Evolutionary conservation across 2,888 invertebrate species (phyloP).

Genomic region (Amiota communis): DNA sequence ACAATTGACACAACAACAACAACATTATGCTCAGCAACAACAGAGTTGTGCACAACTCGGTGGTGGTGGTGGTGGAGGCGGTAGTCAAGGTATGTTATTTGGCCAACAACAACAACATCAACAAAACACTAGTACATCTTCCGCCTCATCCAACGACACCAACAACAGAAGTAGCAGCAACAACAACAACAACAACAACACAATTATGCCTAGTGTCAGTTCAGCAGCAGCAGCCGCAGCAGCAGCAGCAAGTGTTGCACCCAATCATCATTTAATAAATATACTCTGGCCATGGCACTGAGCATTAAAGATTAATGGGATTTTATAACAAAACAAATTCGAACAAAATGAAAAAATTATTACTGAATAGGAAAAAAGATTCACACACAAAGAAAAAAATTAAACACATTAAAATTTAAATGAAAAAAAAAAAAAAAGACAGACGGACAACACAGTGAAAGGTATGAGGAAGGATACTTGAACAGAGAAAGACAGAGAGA

Average conservation of each 20-base stretch:
- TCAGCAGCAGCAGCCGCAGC: no score
- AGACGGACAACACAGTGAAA: neutral
- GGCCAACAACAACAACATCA: constrained; percentile 66
- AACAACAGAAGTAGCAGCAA: constrained; percentile 62
- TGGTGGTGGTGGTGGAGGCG: constrained; percentile 43
- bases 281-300: constrained; percentile 71
- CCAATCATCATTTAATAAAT: constrained; percentile 70
- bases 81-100: constrained; percentile 72
- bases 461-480: no score
- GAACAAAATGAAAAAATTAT: no score
- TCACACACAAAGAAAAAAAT: no score
- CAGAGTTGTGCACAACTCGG: constrained; percentile 67
- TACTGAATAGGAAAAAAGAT: no score
- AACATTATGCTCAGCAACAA: constrained; percentile 22
- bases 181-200: constrained; percentile 61
- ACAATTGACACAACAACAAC: constrained; percentile 36
- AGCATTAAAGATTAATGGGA: constrained; percentile 23
- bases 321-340: neutral
- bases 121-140: constrained; percentile 67
- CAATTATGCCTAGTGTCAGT: constrained; percentile 46
- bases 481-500: no score
- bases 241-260: constrained; percentile 58
- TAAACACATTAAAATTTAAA: no score
- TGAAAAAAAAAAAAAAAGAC: neutral
- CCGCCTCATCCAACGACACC: constrained; percentile 63